These are phyloP conservation scores for Polyommatus iphigenia DNA, from an alignment of 2,888 invertebrate species.

Conservation along the genomic window DNA sequence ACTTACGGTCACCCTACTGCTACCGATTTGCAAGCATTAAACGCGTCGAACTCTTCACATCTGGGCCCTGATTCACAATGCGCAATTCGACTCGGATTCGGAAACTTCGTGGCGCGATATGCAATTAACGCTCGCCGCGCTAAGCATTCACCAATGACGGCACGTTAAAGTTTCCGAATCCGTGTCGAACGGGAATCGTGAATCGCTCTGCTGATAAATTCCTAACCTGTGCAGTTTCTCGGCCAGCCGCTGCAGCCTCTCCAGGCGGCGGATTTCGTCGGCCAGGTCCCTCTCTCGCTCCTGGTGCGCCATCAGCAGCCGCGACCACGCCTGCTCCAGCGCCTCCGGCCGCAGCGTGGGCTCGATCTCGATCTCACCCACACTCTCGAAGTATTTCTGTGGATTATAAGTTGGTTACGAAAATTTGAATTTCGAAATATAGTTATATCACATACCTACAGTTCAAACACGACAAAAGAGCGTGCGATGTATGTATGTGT, in stretches of 20 bases:
- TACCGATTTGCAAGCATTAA: too few species aligned
- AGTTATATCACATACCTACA: not conserved
- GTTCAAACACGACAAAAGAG: not conserved
- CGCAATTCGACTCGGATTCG: too few species aligned
- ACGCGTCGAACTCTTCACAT: too few species aligned
- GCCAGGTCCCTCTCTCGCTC: constrained; percentile 94
- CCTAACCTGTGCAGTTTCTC: constrained; percentile 90
- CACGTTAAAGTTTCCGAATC: too few species aligned
- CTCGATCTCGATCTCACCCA: constrained; percentile 93
- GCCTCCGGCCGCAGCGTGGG: constrained; percentile 92
- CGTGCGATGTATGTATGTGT: not conserved
- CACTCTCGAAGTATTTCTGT: constrained; percentile 91
- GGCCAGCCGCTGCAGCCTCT: constrained; percentile 94
- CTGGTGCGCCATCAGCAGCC: constrained; percentile 92
- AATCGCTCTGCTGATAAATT: too few species aligned
- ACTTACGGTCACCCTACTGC: too few species aligned
- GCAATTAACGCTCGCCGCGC: too few species aligned
- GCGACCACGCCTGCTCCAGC: constrained; percentile 93
- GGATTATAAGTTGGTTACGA: not conserved
- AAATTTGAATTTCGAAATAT: not conserved
- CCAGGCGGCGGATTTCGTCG: constrained; percentile 94
- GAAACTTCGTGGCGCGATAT: too few species aligned
- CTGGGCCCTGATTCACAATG: too few species aligned
- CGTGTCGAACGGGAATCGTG: too few species aligned
- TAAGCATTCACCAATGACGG: too few species aligned